Percentiles rank a stretch among this genome's conserved stretches.
These are phyloP conservation scores for Rhea pennata DNA, from an alignment of 2,113 vertebrate species.

Conservation along the genomic window DNA sequence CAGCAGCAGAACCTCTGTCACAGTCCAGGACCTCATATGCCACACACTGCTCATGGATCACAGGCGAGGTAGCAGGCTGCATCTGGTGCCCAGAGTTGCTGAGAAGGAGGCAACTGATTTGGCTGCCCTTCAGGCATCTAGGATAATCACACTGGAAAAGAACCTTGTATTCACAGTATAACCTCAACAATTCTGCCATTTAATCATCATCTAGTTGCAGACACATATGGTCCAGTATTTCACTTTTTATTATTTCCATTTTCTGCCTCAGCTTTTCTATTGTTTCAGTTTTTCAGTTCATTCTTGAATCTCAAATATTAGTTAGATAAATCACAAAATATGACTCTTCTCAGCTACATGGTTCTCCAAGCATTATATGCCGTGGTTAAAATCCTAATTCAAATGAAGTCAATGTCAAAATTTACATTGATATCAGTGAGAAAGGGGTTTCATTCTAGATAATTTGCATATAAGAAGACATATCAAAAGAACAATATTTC, in stretches of 20 bases:
- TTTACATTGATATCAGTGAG: not conserved
- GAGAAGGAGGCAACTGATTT: not conserved
- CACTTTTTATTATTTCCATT: not conserved
- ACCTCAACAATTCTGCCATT: not conserved
- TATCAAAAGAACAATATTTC: not conserved
- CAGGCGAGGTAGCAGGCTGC: not conserved
- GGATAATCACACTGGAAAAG: not conserved
- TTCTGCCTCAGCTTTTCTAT: not conserved
- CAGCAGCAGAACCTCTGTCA: not conserved
- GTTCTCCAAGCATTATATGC: not conserved
- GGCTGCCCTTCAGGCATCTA: not conserved
- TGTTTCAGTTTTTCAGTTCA: not conserved
- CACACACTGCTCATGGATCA: accelerated
- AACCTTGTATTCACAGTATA: not conserved
- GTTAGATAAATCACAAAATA: not conserved
- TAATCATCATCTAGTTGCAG: not conserved
- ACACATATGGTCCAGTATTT: not conserved
- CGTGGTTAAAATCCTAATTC: not conserved
- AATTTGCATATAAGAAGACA: not conserved
- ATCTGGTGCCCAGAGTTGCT: not conserved
- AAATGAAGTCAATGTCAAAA: not conserved
- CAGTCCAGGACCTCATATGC: not conserved
- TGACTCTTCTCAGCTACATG: not conserved
- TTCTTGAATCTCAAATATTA: not conserved
- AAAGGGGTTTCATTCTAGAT: not conserved